These are phyloP conservation scores for Dromiciops gliroides DNA, from an alignment of 2,113 vertebrate species.

Conservation along the genomic window DNA sequence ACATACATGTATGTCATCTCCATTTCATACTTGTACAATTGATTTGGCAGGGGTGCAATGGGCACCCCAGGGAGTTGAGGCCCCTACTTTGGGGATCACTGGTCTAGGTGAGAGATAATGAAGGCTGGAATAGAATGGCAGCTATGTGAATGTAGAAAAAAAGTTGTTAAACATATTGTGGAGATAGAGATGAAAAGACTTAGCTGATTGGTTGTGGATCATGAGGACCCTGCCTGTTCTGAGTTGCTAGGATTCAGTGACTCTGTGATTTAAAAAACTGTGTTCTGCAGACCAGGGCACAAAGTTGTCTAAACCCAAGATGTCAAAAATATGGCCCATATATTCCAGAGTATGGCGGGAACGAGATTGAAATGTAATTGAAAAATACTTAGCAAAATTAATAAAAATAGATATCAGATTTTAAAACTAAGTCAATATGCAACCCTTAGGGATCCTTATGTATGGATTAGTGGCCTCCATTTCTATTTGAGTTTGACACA, in stretches of 20 bases:
- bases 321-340: not conserved
- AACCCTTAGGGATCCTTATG: not conserved
- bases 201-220: not conserved
- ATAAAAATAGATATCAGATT: not conserved
- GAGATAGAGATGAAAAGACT: not conserved
- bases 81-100: not conserved
- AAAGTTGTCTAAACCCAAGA: not conserved
- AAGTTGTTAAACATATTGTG: not conserved
- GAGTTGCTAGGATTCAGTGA: not conserved
- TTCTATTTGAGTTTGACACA: not conserved
- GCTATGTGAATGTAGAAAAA: not conserved
- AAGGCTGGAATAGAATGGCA: not conserved
- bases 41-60: not conserved
- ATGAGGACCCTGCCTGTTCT: not conserved
- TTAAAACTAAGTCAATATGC: not conserved
- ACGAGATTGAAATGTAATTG: not conserved
- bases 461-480: not conserved
- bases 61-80: not conserved
- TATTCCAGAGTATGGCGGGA: not conserved
- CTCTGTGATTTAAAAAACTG: not conserved
- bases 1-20: not conserved
- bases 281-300: not conserved
- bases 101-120: not conserved
- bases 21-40: not conserved
- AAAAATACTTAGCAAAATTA: not conserved